Base-by-base conservation (phyloP, 2,888 invertebrate species). In the Hypomecis punctinalis region DNA sequence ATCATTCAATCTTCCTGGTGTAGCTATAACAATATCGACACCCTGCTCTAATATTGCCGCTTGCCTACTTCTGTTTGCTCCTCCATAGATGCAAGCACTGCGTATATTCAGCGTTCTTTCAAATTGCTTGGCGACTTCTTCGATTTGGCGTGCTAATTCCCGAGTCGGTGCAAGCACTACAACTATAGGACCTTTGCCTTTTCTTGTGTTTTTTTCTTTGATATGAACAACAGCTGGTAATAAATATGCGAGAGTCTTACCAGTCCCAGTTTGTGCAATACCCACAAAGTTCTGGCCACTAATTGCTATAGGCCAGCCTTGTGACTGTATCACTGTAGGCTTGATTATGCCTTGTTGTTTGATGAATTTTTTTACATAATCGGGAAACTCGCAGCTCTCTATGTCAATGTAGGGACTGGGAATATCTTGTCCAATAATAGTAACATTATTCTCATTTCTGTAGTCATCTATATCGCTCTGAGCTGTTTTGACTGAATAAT, bases 31-130 rank as follows among this genome's bases (percentile, higher is more conserved):
- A 75, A 98, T 96, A 85, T 97, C 97, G 36, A 97, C 96, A 56
- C 97, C 97, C 39, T 94, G 91, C 72, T 94, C 94, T 55, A 96
- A 80, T 70, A 95, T 94, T 5, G 94, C 88, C 0, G 95, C 94
- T 82, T 96, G 95, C 39, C 83, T 86, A 3, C 94, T 94, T 79
- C 96, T 96, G 2, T 95, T 96, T 4, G 97, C 97, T 46, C 98
- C 98, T 59, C 98, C 98, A 93, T 97, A 98, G 33, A 97, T 95
- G 85, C 98, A 98, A 0, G 96, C 96, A 83, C 96, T 96, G 13
- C 96, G 93, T 8, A 97, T 94, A 73, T 95, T 94, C 5, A 96
- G 94, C 10, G 94, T 85, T 1, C 94, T 94, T 48, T 96, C 95
- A 87, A 97, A 98, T 72, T 96, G 96, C 61, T 94, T 94, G 1